A percentile compares a stretch with the other conserved stretches of the same genome.
Evolutionary conservation across 2,888 invertebrate genomes (phyloP).

Genomic region (Temnothorax ravouxi): DNA sequence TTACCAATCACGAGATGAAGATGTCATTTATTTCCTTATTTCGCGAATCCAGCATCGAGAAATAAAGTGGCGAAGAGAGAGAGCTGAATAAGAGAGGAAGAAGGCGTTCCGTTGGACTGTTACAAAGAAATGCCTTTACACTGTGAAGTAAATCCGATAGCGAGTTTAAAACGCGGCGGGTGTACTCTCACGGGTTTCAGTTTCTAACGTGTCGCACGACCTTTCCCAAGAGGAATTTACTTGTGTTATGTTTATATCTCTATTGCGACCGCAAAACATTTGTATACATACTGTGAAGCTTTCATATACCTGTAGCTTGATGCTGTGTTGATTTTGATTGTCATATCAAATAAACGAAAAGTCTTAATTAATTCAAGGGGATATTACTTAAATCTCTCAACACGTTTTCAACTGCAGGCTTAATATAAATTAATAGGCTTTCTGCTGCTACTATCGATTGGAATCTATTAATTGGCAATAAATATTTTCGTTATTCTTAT

Average conservation of each 20-base stretch:
- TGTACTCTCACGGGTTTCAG: slow-evolving; percentile 17
- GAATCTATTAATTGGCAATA: not conserved
- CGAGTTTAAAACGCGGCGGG: slow-evolving; percentile 20
- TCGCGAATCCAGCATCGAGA: not conserved
- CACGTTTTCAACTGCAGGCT: not conserved
- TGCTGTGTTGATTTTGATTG: not conserved
- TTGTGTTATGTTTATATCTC: not conserved
- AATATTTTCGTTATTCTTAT: not conserved
- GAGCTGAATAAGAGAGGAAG: not conserved
- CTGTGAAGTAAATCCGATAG: slow-evolving; percentile 36
- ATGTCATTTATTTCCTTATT: not conserved
- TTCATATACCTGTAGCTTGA: not conserved
- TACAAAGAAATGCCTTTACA: slow-evolving; percentile 11
- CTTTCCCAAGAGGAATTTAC: slow-evolving; percentile 40
- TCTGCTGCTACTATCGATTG: not conserved
- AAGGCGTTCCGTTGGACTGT: not conserved
- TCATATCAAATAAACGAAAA: not conserved
- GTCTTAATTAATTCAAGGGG: not conserved
- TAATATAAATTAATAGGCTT: not conserved
- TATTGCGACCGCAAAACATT: not conserved
- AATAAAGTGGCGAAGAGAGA: not conserved
- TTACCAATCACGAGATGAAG: not conserved
- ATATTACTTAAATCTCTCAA: not conserved
- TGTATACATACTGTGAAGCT: not conserved
- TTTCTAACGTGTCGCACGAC: slow-evolving; percentile 32